Percentiles rank a stretch among this genome's conserved stretches.
phyloP scores from a whole-genome alignment of 2,113 vertebrate species.

The Etheostoma spectabile region DNA sequence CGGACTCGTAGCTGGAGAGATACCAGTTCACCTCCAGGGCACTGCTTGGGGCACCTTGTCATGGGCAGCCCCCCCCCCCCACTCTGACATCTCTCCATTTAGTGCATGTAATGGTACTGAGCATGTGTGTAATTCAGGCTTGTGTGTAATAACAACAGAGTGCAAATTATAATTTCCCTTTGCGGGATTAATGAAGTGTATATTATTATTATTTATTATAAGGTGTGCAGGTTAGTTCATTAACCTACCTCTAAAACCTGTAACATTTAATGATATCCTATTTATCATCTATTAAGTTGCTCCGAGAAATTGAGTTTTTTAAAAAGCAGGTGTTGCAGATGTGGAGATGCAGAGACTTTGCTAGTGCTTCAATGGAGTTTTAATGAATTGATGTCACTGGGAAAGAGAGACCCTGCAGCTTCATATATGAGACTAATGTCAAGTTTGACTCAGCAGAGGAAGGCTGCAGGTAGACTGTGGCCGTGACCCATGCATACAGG shows the following conservation, averaged over 20 bases:
- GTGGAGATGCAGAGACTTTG: slow-evolving; percentile 29
- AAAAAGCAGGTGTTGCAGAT: slow-evolving; percentile 17
- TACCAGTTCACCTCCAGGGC: too few species aligned
- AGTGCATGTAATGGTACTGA: too few species aligned
- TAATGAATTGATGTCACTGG: slow-evolving; percentile 54
- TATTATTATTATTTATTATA: too few species aligned
- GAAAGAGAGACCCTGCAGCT: slow-evolving; percentile 36
- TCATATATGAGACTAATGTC: slow-evolving; percentile 65
- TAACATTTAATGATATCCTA: slow-evolving; percentile 27
- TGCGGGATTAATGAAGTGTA: too few species aligned
- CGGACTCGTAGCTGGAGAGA: too few species aligned
- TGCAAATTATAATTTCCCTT: too few species aligned
- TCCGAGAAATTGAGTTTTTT: slow-evolving; percentile 11
- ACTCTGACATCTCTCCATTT: too few species aligned
- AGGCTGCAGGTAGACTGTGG: slow-evolving; percentile 56
- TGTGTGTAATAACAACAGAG: too few species aligned
- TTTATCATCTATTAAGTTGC: background rate
- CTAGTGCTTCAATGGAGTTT: slow-evolving; percentile 1
- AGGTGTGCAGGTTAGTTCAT: slow-evolving; percentile 10
- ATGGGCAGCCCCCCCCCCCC: too few species aligned
- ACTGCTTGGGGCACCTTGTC: too few species aligned
- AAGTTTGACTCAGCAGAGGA: slow-evolving; percentile 59
- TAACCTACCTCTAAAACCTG: slow-evolving; percentile 2
- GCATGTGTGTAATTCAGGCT: too few species aligned
- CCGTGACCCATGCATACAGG: slow-evolving; percentile 66